Conservation (phyloP, 2,113 vertebrate genomes). For the Syngnathoides biaculeatus region DNA sequence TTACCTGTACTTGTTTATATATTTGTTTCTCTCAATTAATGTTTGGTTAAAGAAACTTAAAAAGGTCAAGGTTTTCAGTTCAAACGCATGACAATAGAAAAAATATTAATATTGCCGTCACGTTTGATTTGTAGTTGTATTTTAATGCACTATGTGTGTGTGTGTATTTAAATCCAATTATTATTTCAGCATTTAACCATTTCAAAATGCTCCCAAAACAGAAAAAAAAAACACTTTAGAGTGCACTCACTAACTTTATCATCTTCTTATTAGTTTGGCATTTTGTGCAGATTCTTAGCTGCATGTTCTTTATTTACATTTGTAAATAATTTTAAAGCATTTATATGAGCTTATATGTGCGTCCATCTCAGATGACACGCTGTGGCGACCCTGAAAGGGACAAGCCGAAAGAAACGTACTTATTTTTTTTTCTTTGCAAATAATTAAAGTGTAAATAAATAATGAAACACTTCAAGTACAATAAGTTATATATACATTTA, state of each 20-base stretch:
- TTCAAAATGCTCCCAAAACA: too few relatives aligned
- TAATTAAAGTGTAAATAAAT: too few relatives aligned
- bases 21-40: background rate
- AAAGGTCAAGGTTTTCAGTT: background rate
- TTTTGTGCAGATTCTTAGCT: background rate
- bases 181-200: background rate
- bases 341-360: background rate
- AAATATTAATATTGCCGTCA: too few relatives aligned
- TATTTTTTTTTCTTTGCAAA: conserved; percentile 6
- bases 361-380: too few relatives aligned
- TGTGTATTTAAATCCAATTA: too few relatives aligned
- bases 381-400: too few relatives aligned
- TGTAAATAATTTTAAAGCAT: background rate
- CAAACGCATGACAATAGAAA: background rate
- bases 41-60: background rate
- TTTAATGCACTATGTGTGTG: too few relatives aligned
- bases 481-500: too few relatives aligned
- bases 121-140: too few relatives aligned
- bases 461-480: too few relatives aligned
- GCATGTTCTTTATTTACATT: background rate
- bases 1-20: background rate
- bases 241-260: background rate
- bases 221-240: background rate
- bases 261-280: background rate
- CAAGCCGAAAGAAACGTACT: too few relatives aligned